These are phyloP conservation scores for Patagioenas fasciata DNA, from an alignment of 2,113 vertebrate species.

Conservation along the genomic window DNA sequence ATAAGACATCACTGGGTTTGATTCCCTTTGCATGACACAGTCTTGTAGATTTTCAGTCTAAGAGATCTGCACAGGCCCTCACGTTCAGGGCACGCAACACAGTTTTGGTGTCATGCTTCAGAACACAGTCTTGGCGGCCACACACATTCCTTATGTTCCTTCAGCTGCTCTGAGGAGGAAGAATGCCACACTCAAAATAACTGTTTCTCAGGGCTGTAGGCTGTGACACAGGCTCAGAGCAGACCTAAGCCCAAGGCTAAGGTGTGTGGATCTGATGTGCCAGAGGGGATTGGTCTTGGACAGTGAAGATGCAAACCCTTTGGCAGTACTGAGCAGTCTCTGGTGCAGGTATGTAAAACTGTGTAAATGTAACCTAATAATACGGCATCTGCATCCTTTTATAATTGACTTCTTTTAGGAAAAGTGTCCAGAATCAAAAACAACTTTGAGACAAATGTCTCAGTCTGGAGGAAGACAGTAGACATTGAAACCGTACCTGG, in stretches of 20 bases:
- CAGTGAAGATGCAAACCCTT: not conserved
- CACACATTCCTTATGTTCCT: fast-evolving
- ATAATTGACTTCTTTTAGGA: not conserved
- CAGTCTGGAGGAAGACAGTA: not conserved
- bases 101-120: not conserved
- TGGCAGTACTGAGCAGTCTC: not conserved
- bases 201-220: not conserved
- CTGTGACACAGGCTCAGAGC: not conserved
- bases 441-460: not conserved
- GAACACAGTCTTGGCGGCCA: not conserved
- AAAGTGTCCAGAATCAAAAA: not conserved
- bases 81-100: not conserved
- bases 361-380: not conserved
- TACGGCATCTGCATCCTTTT: not conserved
- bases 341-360: not conserved
- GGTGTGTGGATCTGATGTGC: not conserved
- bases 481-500: not conserved
- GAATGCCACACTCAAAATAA: not conserved
- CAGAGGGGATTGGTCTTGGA: not conserved
- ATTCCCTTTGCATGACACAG: not conserved
- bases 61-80: not conserved
- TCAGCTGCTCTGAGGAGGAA: not conserved
- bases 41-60: not conserved
- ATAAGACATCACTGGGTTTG: not conserved
- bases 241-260: not conserved